Evolutionary conservation across 2,797 vertebrate species (phyloP).

Genomic region (Enteromius thamalakanensis): DNA sequence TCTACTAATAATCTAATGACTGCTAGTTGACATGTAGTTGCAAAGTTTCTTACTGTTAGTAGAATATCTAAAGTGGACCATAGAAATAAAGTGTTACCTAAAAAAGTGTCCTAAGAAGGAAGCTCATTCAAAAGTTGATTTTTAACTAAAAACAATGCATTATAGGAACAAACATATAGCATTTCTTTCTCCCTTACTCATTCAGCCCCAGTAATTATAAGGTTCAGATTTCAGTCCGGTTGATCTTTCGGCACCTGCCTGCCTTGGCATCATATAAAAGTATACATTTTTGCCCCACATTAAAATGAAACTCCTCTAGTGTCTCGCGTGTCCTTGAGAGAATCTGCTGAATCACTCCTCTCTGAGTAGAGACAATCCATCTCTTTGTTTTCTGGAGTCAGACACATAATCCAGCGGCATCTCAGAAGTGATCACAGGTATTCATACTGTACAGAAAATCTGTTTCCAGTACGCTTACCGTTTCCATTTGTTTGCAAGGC

Average conservation of each 20-base stretch:
- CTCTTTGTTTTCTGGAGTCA: conserved; percentile 66
- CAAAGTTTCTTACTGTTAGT: too few species aligned
- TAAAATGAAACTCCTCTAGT: conserved; percentile 38
- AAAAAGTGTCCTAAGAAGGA: neutral
- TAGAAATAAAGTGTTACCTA: too few species aligned
- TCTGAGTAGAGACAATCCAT: conserved; percentile 67
- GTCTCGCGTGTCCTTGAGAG: conserved; percentile 53
- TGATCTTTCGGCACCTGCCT: neutral
- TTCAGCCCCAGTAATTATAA: neutral
- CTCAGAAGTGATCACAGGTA: neutral
- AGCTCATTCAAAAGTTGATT: neutral
- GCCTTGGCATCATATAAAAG: neutral
- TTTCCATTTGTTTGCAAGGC: neutral
- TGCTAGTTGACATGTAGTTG: too few species aligned
- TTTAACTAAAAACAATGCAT: neutral
- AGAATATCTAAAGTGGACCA: too few species aligned
- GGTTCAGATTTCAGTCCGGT: conserved; percentile 1
- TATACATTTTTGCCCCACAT: neutral
- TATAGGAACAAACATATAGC: neutral
- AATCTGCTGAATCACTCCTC: conserved; percentile 66
- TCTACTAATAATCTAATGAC: too few species aligned
- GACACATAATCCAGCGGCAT: conserved; percentile 49
- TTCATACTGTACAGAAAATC: neutral
- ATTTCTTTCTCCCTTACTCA: neutral
- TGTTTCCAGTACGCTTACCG: neutral